phyloP scores from a whole-genome alignment of 1,140 invertebrate species.

The Drosophila athabasca region DNA sequence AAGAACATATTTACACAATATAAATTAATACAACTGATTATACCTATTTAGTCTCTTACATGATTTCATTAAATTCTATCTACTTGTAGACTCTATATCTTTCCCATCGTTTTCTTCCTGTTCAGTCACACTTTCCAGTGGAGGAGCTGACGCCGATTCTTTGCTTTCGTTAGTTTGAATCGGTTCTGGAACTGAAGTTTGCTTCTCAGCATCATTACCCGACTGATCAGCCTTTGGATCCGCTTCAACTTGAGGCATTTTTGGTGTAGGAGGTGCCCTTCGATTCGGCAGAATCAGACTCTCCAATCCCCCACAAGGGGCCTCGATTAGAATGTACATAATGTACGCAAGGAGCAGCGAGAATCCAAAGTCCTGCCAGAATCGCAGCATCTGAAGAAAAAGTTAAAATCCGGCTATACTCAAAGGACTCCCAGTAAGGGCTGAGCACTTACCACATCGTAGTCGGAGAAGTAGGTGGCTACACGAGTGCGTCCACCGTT shows the following conservation, averaged over 20 bases:
- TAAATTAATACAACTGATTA: too few species aligned
- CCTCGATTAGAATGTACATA: slow-evolving; percentile 51
- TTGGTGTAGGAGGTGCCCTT: slow-evolving; percentile 25
- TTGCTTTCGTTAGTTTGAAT: not conserved
- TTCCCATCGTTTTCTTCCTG: not conserved
- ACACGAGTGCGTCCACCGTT: slow-evolving; percentile 51
- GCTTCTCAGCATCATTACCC: slow-evolving; percentile 23
- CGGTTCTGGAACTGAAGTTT: not conserved
- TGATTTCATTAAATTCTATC: not conserved
- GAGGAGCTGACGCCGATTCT: slow-evolving; percentile 17
- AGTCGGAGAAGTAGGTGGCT: slow-evolving; percentile 57
- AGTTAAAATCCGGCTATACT: not conserved
- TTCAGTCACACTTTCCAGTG: slow-evolving; percentile 11
- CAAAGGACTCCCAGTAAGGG: too few species aligned
- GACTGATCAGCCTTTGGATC: not conserved
- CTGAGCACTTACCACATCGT: slow-evolving; percentile 51
- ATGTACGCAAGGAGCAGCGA: slow-evolving; percentile 45
- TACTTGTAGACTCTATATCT: not conserved
- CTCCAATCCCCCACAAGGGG: slow-evolving; percentile 45
- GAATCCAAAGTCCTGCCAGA: slow-evolving; percentile 61
- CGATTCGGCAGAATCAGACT: slow-evolving; percentile 39
- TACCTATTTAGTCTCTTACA: too few species aligned
- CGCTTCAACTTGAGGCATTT: not conserved
- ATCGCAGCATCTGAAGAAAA: slow-evolving; percentile 36
- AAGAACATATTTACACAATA: too few species aligned